Percentiles rank a stretch among this genome's conserved stretches.
Evolutionary conservation across 2,797 vertebrate genomes (phyloP).

Genomic region (Synanceia verrucosa): DNA sequence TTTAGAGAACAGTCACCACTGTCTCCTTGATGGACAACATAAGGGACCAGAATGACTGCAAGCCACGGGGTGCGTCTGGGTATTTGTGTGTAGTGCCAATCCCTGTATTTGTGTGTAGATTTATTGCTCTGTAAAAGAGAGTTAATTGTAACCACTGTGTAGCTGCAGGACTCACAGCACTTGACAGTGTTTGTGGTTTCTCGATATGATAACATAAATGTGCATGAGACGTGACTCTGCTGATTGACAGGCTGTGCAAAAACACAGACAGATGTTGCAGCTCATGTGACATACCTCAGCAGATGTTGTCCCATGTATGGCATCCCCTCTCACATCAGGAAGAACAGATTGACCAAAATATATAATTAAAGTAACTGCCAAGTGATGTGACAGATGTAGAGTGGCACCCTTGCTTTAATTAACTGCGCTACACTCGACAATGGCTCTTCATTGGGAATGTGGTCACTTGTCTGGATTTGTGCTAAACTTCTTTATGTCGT

Average conservation of each 20-base stretch:
- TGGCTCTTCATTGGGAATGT: constrained; percentile 49
- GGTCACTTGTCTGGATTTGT: constrained; percentile 58
- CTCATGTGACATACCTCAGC: constrained; percentile 79
- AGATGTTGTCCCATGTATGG: constrained; percentile 82
- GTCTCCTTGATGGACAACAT: constrained; percentile 82
- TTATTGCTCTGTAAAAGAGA: constrained; percentile 28
- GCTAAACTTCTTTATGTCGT: constrained; percentile 15
- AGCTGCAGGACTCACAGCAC: constrained; percentile 65
- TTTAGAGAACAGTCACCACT: constrained; percentile 77
- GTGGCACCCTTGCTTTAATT: constrained; percentile 75
- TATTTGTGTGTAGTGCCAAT: constrained; percentile 70
- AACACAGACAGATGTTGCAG: constrained; percentile 82
- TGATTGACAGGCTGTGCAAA: constrained; percentile 79
- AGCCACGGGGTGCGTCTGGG: constrained; percentile 73
- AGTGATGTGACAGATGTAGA: constrained; percentile 82
- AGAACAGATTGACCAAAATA: constrained; percentile 87
- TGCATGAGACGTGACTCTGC: constrained; percentile 44
- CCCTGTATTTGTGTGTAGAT: constrained; percentile 43
- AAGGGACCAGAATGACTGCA: constrained; percentile 81
- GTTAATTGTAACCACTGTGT: constrained; percentile 60
- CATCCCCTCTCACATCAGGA: constrained; percentile 81
- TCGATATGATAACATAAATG: constrained; percentile 62
- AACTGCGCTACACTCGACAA: constrained; percentile 66
- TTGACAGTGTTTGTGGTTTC: constrained; percentile 56
- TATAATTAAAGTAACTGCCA: constrained; percentile 80